These are phyloP conservation scores for Aptenodytes forsteri DNA, from an alignment of 2,113 vertebrate species.

Conservation along the genomic window DNA sequence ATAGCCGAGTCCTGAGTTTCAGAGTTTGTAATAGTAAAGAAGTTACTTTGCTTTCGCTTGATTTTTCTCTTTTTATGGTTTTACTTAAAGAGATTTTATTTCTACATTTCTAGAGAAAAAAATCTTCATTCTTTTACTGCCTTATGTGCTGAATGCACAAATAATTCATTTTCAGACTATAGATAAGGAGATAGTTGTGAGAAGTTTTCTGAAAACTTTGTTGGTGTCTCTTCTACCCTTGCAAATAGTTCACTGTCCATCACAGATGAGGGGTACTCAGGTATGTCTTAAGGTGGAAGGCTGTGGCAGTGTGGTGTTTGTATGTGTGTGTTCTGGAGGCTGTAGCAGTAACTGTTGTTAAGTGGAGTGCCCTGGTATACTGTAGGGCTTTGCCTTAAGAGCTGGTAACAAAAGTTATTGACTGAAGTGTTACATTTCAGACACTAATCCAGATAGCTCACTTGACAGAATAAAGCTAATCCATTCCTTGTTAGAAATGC, in stretches of 20 bases:
- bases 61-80: neutral
- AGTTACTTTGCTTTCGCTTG: neutral
- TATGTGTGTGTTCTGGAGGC: neutral
- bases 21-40: neutral
- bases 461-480: constrained; percentile 23
- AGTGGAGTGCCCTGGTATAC: neutral
- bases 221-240: neutral
- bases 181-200: neutral
- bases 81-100: neutral
- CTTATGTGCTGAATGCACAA: neutral
- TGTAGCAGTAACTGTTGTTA: neutral
- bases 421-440: neutral
- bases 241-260: neutral
- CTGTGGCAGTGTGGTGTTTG: neutral
- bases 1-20: neutral
- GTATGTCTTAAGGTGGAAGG: neutral
- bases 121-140: neutral
- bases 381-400: neutral
- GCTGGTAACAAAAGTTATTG: neutral
- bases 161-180: neutral
- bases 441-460: neutral
- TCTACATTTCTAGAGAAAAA: neutral
- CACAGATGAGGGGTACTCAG: neutral
- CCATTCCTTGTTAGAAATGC: neutral
- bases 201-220: neutral